These are phyloP conservation scores for Gallinago paraguaiae DNA, from an alignment of 2,113 vertebrate species.

Conservation along the genomic window DNA sequence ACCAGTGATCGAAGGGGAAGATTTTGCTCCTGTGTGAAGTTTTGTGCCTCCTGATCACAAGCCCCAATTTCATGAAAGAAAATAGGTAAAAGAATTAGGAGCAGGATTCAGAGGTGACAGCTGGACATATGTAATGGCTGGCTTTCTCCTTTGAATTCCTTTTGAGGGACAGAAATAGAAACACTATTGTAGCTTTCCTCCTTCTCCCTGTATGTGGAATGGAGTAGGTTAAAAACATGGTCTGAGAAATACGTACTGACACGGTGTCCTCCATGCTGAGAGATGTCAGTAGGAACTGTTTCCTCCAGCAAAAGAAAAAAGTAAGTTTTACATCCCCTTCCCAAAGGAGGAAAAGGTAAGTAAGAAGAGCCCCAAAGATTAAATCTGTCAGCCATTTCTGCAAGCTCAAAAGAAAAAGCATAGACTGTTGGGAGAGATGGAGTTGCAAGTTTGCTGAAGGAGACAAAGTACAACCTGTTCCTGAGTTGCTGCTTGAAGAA, in stretches of 20 bases:
- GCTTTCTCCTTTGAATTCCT: background rate
- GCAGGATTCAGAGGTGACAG: background rate
- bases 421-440: background rate
- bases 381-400: constrained; percentile 40
- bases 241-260: background rate
- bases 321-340: constrained; percentile 49
- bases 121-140: background rate
- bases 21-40: background rate
- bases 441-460: background rate
- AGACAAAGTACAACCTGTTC: background rate
- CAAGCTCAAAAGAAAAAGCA: background rate
- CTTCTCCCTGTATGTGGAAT: background rate
- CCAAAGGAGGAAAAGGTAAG: constrained; percentile 5
- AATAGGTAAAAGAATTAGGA: background rate
- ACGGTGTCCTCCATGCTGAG: background rate
- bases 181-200: background rate
- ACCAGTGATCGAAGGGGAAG: background rate
- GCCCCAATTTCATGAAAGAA: background rate
- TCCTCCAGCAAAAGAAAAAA: constrained; percentile 36
- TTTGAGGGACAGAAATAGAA: background rate
- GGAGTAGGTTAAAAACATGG: background rate
- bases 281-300: constrained; percentile 18
- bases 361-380: background rate
- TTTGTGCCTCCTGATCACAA: background rate
- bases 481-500: background rate